Base-by-base conservation (phyloP, 2,797 vertebrate genomes). In the Ptychadena robeensis region DNA sequence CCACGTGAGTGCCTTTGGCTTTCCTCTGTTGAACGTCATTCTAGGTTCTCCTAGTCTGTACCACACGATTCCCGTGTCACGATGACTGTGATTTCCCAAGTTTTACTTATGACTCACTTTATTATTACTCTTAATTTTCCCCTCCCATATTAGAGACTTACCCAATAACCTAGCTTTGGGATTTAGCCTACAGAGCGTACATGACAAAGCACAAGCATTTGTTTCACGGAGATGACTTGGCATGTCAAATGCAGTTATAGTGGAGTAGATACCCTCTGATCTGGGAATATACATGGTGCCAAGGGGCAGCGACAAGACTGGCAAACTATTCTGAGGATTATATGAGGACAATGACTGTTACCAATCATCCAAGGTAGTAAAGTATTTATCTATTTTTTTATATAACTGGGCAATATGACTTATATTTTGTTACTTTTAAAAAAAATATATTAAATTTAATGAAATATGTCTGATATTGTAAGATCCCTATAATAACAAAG, bases 141-240 rank as follows among this genome's bases (percentile, higher is more conserved):
- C 79, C 79, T 66, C 69, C 73, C 48, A 71, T 31, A 64, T 31
- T 35, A 70, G 30, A 64, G 81, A 2, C 6, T 38, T 65, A 31
- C 10, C 69, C 79, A 79, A 69, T 79, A 38, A 70, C 34, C 27
- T 18, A 15, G 2, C 44, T 53, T 79, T 7, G 2, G 27, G 14
- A 30, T 71, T 71, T 71, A n/a, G 66, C 81, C 73, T 35, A 1
- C n/a, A 31, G 53, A 37, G 25, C 11, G 2, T 68, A 22, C 61
- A 38, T 83, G 81, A 72, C 74, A 78, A 31, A 78, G 81, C 74
- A 82, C 30, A 61, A 63, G 7, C 9, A 61, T 25, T 11, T 61
- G 37, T 35, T 65, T 38, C 71, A 4, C 64, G 27, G 10, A 18
- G 25, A 67, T 68, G 65, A 57, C 65, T 69, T 78, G 22, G 75